Percentiles rank a stretch among this genome's conserved stretches.
These are phyloP conservation scores for Eilema griseolum DNA, from an alignment of 2,888 invertebrate genomes.

Conservation along the genomic window DNA sequence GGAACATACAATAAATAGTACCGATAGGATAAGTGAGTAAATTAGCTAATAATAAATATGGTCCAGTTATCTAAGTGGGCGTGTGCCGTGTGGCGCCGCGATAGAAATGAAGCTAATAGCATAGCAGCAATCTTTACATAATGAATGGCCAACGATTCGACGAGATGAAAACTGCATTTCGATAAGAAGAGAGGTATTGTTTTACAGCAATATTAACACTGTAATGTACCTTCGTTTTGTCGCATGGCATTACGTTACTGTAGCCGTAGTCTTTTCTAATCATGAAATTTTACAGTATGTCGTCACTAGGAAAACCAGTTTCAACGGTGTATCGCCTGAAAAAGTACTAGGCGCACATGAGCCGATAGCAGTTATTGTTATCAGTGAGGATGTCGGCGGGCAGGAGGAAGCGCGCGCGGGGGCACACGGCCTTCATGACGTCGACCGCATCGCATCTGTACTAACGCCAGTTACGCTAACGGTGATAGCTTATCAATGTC, in stretches of 20 bases:
- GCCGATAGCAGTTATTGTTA: slow-evolving; percentile 74
- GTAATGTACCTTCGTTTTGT: neutral
- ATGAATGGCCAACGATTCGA: neutral
- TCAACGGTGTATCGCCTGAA: slow-evolving; percentile 74
- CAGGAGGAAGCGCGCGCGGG: slow-evolving; percentile 43
- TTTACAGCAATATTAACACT: neutral
- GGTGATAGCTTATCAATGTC: slow-evolving; percentile 76
- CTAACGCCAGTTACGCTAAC: slow-evolving; percentile 61
- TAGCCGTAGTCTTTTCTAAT: neutral
- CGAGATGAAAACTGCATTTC: neutral
- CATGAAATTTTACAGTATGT: slow-evolving; percentile 44
- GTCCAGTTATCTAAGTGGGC: neutral
- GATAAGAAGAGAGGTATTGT: neutral
- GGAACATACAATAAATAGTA: neutral
- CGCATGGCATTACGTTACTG: neutral
- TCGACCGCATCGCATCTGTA: slow-evolving; percentile 64
- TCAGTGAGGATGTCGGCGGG: slow-evolving; percentile 66
- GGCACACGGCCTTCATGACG: slow-evolving; percentile 68
- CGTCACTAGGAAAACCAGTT: slow-evolving; percentile 72
- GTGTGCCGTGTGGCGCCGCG: neutral
- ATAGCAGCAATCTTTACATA: no score
- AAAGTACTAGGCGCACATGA: slow-evolving; percentile 83
- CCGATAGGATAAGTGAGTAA: neutral
- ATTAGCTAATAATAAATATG: neutral
- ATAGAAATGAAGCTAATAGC: neutral